Evolutionary conservation across 2,797 vertebrate species (phyloP).

Genomic region (Gambelia wislizenii): DNA sequence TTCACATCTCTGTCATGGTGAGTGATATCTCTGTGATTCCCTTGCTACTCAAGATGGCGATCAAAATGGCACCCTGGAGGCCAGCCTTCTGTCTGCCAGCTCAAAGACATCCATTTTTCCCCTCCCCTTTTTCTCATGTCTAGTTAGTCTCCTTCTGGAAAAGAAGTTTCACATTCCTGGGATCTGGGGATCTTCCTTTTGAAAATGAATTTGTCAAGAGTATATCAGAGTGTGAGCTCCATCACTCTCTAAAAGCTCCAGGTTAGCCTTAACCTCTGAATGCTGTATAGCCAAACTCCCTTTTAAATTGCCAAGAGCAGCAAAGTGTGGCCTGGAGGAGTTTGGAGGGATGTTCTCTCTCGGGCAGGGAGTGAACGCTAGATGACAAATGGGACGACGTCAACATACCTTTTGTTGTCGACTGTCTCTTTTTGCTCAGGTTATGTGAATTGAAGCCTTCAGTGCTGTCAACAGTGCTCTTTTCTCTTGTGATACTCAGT

Average conservation of each 20-base stretch:
- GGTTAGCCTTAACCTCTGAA: background rate
- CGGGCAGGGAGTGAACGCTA: background rate
- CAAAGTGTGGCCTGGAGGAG: background rate
- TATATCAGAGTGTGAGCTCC: background rate
- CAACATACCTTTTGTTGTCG: background rate
- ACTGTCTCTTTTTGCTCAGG: background rate
- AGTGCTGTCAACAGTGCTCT: background rate
- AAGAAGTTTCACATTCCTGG: background rate
- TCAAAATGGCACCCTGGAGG: background rate
- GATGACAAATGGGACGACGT: background rate
- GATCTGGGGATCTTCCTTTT: background rate
- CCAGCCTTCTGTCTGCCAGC: background rate
- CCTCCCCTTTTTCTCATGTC: background rate
- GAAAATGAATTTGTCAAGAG: background rate
- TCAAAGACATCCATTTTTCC: background rate
- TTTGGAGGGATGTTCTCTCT: background rate
- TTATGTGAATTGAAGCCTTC: background rate
- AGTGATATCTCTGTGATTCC: slow-evolving; percentile 66
- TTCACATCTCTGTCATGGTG: slow-evolving; percentile 98
- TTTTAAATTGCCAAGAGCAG: background rate
- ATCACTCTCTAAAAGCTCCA: background rate
- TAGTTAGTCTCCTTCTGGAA: background rate
- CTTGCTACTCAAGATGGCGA: rapidly evolving
- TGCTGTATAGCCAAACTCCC: background rate
- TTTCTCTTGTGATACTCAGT: background rate